These are phyloP conservation scores for Patiria pectinifera DNA, from an alignment of 53 echinoderm and acorn worm species.

Conservation along the genomic window DNA sequence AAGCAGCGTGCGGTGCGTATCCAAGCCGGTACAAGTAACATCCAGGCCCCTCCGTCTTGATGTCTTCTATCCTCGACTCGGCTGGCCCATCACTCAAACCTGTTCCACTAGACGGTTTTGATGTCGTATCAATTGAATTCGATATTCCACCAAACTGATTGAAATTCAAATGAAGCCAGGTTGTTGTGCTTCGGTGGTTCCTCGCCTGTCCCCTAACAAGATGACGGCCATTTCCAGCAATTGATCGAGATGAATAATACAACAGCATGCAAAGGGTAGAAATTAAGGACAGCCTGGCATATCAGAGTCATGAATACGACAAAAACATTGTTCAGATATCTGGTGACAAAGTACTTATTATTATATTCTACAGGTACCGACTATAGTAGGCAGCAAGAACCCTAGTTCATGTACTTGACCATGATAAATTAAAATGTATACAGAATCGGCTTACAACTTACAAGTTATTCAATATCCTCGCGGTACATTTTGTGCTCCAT, in stretches of 20 bases:
- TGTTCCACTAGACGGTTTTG: constrained; percentile 19
- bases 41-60: neutral
- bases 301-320: neutral
- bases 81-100: constrained; percentile 38
- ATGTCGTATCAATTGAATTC: constrained; percentile 49
- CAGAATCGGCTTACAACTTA: too few relatives aligned
- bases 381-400: neutral
- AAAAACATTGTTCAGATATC: neutral
- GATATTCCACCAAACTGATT: constrained; percentile 48
- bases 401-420: too few relatives aligned
- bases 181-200: constrained; percentile 3
- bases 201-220: neutral
- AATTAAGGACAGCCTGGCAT: neutral
- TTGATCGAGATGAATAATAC: neutral
- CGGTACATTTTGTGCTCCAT: too few relatives aligned
- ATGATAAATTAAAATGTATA: too few relatives aligned
- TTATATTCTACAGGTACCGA: neutral
- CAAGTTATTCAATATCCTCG: too few relatives aligned
- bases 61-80: neutral
- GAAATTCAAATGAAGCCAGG: constrained; percentile 55
- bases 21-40: constrained; percentile 11
- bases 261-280: neutral
- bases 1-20: neutral
- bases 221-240: neutral
- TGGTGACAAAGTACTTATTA: neutral